These are phyloP conservation scores for Gonioctena quinquepunctata DNA, from an alignment of 1,140 invertebrate genomes.

Conservation along the genomic window DNA sequence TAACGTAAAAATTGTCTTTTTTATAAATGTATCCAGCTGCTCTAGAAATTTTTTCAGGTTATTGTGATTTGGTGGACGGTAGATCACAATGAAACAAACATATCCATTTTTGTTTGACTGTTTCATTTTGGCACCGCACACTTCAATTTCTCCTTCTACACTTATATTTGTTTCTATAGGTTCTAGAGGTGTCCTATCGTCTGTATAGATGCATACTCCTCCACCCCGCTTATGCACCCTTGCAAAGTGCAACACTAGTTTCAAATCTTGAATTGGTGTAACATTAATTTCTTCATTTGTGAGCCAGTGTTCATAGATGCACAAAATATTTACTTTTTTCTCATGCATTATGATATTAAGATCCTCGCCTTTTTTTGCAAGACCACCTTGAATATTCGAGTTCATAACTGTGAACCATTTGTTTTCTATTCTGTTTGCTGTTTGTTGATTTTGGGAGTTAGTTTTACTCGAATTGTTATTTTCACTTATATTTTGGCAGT, in stretches of 20 bases:
- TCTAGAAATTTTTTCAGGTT: background rate
- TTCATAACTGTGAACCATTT: background rate
- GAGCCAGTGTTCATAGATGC: background rate
- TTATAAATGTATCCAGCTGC: no score
- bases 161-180: background rate
- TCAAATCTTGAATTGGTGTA: no score
- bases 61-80: background rate
- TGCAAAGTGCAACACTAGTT: no score
- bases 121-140: background rate
- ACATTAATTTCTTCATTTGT: no score
- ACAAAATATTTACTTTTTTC: background rate
- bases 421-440: background rate
- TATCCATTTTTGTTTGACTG: background rate
- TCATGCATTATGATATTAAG: no score
- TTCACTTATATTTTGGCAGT: no score
- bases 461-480: no score
- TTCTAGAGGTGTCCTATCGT: background rate
- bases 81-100: background rate
- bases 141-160: slow-evolving; percentile 3
- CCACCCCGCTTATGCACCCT: no score
- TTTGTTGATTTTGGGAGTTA: background rate
- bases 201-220: no score
- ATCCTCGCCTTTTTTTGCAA: no score
- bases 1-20: no score
- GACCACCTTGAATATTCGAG: no score